Evolutionary conservation across 2,113 vertebrate genomes (phyloP).

Genomic region (Caranx ignobilis): DNA sequence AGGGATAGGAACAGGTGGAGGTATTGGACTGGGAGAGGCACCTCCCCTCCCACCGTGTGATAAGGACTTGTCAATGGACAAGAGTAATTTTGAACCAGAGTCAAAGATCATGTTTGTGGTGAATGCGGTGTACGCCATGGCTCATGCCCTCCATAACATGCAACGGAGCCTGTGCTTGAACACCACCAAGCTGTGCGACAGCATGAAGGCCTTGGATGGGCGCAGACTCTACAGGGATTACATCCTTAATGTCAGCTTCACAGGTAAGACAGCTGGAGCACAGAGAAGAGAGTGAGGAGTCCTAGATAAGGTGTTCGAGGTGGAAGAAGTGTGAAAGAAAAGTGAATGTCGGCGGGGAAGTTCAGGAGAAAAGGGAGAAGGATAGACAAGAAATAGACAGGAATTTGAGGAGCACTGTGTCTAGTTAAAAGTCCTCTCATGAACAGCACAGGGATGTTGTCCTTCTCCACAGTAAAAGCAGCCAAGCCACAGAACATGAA

Average conservation of each 20-base stretch:
- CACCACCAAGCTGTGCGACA: constrained; percentile 94
- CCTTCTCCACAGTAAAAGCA: constrained; percentile 54
- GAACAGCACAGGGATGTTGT: constrained; percentile 61
- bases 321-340: constrained; percentile 31
- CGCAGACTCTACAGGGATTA: constrained; percentile 95
- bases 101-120: constrained; percentile 99
- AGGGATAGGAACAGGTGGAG: constrained; percentile 39
- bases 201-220: constrained; percentile 94
- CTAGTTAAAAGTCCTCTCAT: constrained; percentile 64
- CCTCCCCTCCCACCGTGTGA: constrained; percentile 86
- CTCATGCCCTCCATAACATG: constrained; percentile 94
- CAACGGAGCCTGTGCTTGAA: constrained; percentile 94
- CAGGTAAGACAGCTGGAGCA: constrained; percentile 86
- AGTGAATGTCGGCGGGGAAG: constrained; percentile 20
- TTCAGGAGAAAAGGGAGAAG: neutral
- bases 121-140: constrained; percentile 97
- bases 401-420: constrained; percentile 20
- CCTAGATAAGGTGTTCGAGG: constrained; percentile 48
- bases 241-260: constrained; percentile 96
- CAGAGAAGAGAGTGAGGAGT: constrained; percentile 12
- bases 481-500: constrained; percentile 51
- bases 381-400: constrained; percentile 25
- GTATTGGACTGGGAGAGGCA: constrained; percentile 59
- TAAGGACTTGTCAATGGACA: constrained; percentile 89
- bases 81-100: constrained; percentile 94